Evolutionary conservation across 2,113 vertebrate genomes (phyloP), one percentile per base, ranked within the genome.

Genomic region (Laterallus jamaicensis): DNA sequence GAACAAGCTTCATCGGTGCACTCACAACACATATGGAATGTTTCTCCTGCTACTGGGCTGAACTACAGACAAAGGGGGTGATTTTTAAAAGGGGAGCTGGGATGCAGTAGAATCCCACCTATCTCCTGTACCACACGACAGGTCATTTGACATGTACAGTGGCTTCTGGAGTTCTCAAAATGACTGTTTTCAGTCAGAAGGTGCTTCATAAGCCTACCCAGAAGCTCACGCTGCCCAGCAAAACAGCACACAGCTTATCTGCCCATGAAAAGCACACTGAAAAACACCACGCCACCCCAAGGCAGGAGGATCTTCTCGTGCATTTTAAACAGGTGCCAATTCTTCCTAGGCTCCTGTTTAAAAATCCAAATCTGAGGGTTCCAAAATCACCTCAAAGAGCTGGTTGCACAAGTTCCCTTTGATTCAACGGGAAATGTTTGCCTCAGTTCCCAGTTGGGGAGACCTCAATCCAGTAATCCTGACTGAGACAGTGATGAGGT

Each of bases 61-160:
- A 68, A 55, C 49, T n/a, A 44, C 11, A 37, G 39, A 25, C 24
- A 42, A 19, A 63, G 39, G 44, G 44, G 44, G 44, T 47, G 44
- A 5, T 56, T 63, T 79, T 79, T 58, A 24, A 42, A 56, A 56
- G 26, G 31, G 15, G 89, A 75, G 55, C 18, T 14, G 39, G 14
- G 62, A 55, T 62, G 26, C 62, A 60, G 26, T 8, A 56, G 35
- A 66, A 88, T 52, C 20, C 24, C 50, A 29, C 22, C 11, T 8
- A 37, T 8, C 60, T 68, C 18, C 68, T 22, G 32, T 15, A 32
- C 28, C n/a, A 21, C 20, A 7, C n/a, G 24, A 24, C 50, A 76
- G 32, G 22, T 32, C 0, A 2, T 37, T 2, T 39, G 54, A 50
- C 16, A 39, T 0, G 5, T 50, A 28, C 7, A 8, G 58, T 21